Base-by-base conservation (phyloP, 2,113 vertebrate species). In the Peromyscus maniculatus region DNA sequence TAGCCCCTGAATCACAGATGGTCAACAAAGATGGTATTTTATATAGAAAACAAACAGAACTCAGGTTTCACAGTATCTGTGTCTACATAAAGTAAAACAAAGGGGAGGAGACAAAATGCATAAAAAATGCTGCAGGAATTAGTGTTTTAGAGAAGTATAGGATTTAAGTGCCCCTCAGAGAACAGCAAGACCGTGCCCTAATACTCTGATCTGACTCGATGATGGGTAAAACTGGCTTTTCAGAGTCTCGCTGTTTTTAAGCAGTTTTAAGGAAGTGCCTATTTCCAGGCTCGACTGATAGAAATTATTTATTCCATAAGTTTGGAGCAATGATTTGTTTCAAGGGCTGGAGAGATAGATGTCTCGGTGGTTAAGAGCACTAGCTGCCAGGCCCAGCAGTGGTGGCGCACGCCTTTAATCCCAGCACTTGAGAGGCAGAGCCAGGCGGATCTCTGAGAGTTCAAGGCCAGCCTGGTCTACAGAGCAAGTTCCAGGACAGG, bases 61-160 rank as follows among this genome's bases (percentile, higher is more conserved):
- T 62, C 2, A 96, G 1, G 5, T 49, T 92, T 77, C 80, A 89
- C 0, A 93, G 15, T 26, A 94, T 6, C 15, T 57, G 0, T 84
- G 10, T 89, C 67, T 55, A 89, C 4, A 36, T 94, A 33, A 2
- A 87, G 24, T 84, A 87, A 95, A 94, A 94, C 26, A n/a, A 87
- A 87, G 64, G 13, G 87, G 39, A 84, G 75, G 84, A 43, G 26
- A 82, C 33, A 87, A 24, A 92, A 69, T 31, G 1, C 31, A 0
- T 89, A 89, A n/a, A 96, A 97, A 96, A 57, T 43, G 31, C 17
- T 43, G 31, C 57, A 94, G 86, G 22, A 62, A 79, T 91, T 80
- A 82, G 13, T 19, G 91, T 71, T 97, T 80, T 59, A 95, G 28
- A 69, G 86, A 95, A 91, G 26, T 55, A 1, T 33, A 66, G 46